A percentile compares a stretch with the other conserved stretches of the same genome.
phyloP scores from a whole-genome alignment of 1,140 invertebrate genomes.

The Medauroidea extradentata region DNA sequence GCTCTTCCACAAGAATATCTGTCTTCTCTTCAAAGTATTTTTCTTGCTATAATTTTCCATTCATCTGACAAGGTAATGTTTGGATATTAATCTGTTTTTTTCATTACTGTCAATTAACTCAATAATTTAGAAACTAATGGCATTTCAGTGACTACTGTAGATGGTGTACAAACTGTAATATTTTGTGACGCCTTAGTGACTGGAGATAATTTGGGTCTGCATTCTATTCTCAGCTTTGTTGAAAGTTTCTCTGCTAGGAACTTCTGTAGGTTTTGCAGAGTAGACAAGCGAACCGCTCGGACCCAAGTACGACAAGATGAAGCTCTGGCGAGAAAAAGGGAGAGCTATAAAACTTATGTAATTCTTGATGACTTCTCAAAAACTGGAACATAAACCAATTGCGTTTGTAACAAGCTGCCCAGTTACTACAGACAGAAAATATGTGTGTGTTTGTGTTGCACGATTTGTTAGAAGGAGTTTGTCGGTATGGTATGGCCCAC shows the following conservation, averaged over 20 bases:
- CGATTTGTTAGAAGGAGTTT: slow-evolving; percentile 23
- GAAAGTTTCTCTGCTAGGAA: no score
- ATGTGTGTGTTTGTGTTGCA: slow-evolving; percentile 21
- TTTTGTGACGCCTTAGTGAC: neutral
- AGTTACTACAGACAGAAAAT: slow-evolving; percentile 21
- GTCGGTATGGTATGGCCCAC: slow-evolving; percentile 20
- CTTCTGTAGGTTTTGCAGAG: no score
- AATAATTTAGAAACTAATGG: neutral
- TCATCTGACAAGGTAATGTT: no score
- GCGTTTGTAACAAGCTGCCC: neutral
- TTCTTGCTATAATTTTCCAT: neutral
- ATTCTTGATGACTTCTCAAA: neutral
- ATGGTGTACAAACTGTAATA: neutral
- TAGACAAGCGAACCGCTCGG: no score
- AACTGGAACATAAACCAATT: neutral
- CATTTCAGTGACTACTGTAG: neutral
- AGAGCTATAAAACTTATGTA: neutral
- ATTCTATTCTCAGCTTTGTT: no score
- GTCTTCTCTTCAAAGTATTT: slow-evolving; percentile 5
- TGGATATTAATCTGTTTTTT: no score
- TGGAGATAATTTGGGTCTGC: no score
- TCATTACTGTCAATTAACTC: neutral
- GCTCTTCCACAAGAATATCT: neutral
- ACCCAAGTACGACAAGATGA: neutral
- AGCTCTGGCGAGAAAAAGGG: neutral